A percentile compares a stretch with the other conserved stretches of the same genome.
Evolutionary conservation across 2,888 invertebrate species (phyloP).

Genomic region (Drosophila neonasuta): DNA sequence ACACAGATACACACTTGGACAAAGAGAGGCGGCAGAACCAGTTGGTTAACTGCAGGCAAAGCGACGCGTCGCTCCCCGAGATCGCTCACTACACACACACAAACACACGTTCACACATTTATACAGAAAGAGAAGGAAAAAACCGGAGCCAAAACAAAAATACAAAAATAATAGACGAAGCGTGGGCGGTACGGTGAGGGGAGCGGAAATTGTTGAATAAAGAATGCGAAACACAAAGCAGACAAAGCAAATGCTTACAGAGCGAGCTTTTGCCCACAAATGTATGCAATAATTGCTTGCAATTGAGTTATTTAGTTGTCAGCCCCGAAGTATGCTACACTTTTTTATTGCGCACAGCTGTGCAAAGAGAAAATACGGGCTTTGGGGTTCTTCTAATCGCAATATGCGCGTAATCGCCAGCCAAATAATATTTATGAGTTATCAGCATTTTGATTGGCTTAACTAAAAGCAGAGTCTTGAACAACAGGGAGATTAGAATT

Average conservation of each 20-base stretch:
- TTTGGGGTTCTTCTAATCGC: neutral
- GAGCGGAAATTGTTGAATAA: slow-evolving; percentile 32
- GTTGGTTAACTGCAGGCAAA: slow-evolving; percentile 53
- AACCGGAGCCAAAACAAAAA: slow-evolving; percentile 71
- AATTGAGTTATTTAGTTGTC: neutral
- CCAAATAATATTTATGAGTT: neutral
- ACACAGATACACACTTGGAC: slow-evolving; percentile 14
- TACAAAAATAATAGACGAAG: slow-evolving; percentile 55
- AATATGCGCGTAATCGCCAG: neutral
- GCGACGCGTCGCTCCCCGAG: slow-evolving; percentile 27
- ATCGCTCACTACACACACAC: slow-evolving; percentile 19
- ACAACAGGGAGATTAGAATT: neutral
- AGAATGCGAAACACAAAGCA: slow-evolving; percentile 39
- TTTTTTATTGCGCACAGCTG: neutral
- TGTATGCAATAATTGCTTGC: slow-evolving; percentile 29
- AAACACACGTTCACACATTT: neutral
- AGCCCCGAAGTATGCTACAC: slow-evolving; percentile 21
- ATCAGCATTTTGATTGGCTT: neutral
- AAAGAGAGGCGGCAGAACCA: slow-evolving; percentile 38
- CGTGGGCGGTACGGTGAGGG: slow-evolving; percentile 21
- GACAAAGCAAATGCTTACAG: slow-evolving; percentile 13
- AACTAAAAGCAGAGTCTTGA: neutral
- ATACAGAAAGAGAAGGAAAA: slow-evolving; percentile 37
- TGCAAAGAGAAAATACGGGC: neutral
- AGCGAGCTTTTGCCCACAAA: slow-evolving; percentile 23